phyloP scores from a whole-genome alignment of 2,888 invertebrate species.

The Coremacera marginata region DNA sequence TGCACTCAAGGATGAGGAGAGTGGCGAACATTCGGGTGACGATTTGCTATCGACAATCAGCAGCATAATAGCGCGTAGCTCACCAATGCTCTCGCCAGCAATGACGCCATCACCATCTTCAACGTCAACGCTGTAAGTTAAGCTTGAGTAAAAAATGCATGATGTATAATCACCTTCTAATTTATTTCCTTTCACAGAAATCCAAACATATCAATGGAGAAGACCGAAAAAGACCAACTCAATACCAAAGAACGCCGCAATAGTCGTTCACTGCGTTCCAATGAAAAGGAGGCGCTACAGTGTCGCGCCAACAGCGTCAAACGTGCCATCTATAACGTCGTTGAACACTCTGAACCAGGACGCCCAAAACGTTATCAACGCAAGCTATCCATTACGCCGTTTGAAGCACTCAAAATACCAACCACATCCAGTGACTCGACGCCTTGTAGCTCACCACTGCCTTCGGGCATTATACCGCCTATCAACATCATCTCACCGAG shows the following conservation, averaged over 20 bases:
- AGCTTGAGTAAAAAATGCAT: too few relatives aligned
- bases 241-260: conserved; percentile 69
- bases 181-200: conserved; percentile 50
- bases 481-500: conserved; percentile 69
- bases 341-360: conserved; percentile 81
- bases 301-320: conserved; percentile 85
- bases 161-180: background rate
- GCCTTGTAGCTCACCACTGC: conserved; percentile 64
- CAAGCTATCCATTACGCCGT: conserved; percentile 67
- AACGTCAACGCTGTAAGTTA: conserved; percentile 45
- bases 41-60: conserved; percentile 63
- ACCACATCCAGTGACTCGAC: conserved; percentile 64
- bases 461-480: conserved; percentile 62
- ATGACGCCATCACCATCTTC: conserved; percentile 44
- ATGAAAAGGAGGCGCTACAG: conserved; percentile 73
- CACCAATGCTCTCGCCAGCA: conserved; percentile 46
- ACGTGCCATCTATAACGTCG: conserved; percentile 82
- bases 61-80: conserved; percentile 59
- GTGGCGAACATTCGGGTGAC: conserved; percentile 65
- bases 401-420: conserved; percentile 65
- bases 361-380: conserved; percentile 71
- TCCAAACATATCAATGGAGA: conserved; percentile 70
- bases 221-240: conserved; percentile 72
- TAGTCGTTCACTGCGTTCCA: conserved; percentile 69
- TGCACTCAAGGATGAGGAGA: conserved; percentile 79